Percentiles rank a stretch among this genome's conserved stretches.
phyloP scores from a whole-genome alignment of 1,140 invertebrate genomes.

The Catajapyx aquilonaris region DNA sequence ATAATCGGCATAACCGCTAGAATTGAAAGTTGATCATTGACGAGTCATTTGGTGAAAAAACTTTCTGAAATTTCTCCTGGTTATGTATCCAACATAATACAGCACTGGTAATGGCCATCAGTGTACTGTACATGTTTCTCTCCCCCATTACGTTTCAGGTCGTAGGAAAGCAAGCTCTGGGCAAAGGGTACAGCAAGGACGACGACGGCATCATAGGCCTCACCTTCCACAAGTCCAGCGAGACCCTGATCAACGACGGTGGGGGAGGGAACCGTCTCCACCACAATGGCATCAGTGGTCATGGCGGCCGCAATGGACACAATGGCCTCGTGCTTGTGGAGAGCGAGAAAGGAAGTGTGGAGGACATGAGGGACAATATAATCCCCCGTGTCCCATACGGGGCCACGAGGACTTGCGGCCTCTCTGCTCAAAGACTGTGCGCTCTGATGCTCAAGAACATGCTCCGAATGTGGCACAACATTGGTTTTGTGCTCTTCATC shows the following conservation, averaged over 20 bases:
- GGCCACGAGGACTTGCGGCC: slow-evolving; percentile 29
- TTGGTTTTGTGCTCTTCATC: slow-evolving; percentile 78
- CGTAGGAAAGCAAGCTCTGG: too few species aligned
- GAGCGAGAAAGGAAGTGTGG: slow-evolving; percentile 2
- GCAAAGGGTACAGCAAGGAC: slow-evolving; percentile 25
- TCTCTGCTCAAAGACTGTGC: slow-evolving; percentile 46
- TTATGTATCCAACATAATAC: too few species aligned
- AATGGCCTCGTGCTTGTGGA: not conserved
- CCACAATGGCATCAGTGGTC: slow-evolving; percentile 33
- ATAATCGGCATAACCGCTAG: too few species aligned
- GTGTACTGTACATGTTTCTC: too few species aligned
- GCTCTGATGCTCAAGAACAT: slow-evolving; percentile 84
- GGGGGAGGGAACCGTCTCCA: not conserved
- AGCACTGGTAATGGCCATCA: too few species aligned
- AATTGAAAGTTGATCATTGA: too few species aligned
- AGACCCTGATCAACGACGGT: slow-evolving; percentile 52
- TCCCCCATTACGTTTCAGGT: too few species aligned
- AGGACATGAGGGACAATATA: slow-evolving; percentile 21
- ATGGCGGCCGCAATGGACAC: slow-evolving; percentile 19
- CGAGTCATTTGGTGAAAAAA: too few species aligned
- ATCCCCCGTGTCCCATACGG: slow-evolving; percentile 15
- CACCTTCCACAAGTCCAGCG: slow-evolving; percentile 75
- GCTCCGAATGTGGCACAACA: slow-evolving; percentile 77
- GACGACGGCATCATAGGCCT: slow-evolving; percentile 55
- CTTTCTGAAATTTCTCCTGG: too few species aligned